Percentiles rank a stretch among this genome's conserved stretches.
Conservation (phyloP, 53 echinoderm and acorn worm genomes). For the Crossaster papposus region DNA sequence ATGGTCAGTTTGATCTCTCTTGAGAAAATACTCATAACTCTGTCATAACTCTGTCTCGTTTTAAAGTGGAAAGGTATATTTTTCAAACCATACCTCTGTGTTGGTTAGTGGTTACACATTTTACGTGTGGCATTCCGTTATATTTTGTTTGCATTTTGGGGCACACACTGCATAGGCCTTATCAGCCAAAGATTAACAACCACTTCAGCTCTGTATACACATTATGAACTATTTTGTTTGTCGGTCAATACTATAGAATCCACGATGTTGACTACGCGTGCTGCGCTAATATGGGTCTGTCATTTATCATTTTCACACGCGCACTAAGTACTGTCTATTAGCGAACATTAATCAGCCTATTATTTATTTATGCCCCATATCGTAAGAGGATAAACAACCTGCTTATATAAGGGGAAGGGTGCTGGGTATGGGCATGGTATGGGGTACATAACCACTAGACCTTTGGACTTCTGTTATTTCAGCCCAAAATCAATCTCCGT, state of each 20-base stretch:
- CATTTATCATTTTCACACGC: constrained; percentile 39
- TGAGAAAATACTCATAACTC: too few relatives aligned
- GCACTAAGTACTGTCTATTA: not conserved
- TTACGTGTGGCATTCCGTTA: too few relatives aligned
- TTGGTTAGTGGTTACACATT: too few relatives aligned
- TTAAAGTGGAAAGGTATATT: too few relatives aligned
- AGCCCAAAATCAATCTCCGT: not conserved
- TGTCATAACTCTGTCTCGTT: too few relatives aligned
- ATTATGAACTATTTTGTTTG: too few relatives aligned
- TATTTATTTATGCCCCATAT: constrained; percentile 18
- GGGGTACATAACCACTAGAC: not conserved
- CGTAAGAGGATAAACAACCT: not conserved
- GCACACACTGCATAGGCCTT: too few relatives aligned
- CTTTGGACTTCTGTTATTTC: constrained; percentile 7
- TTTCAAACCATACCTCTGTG: too few relatives aligned
- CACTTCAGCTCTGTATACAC: not conserved
- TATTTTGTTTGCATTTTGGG: too few relatives aligned
- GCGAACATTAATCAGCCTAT: constrained; percentile 18
- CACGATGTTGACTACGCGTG: not conserved
- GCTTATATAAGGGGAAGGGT: not conserved
- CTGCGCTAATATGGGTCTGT: not conserved
- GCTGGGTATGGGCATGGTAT: too few relatives aligned
- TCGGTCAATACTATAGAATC: not conserved
- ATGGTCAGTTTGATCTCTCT: too few relatives aligned
- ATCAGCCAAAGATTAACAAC: not conserved